Evolutionary conservation across 2,113 vertebrate species (phyloP), one percentile per base, ranked within the genome.

Genomic region (Oxyura jamaicensis): DNA sequence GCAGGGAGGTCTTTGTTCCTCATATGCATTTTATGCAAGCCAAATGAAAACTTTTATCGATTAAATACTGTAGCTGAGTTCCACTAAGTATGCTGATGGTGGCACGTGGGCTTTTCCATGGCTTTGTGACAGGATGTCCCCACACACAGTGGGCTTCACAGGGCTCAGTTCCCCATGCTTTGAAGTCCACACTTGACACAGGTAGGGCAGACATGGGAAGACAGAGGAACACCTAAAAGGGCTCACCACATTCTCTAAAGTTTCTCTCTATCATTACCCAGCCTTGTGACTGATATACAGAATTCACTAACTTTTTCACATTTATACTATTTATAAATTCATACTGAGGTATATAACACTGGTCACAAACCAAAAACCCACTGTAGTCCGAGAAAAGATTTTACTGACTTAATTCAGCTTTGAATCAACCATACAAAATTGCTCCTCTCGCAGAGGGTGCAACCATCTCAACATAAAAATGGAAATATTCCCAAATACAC

Each of bases 101-200:
- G 16, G 36, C 7, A 75, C 15, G 25, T 3, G 4, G 7, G 6
- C 2, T 77, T 16, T 69, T 68, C 52, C 39, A 39, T 2, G 3
- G 20, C 5, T 87, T 35, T 55, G 28, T 31, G 3, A 35, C 0
- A 78, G 58, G 31, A 65, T 67, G 35, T 15, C 23, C 48, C 60
- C 84, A 82, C 11, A 69, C 21, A 78, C 25, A 53, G 48, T 0
- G 3, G 23, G 10, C 25, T 68, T 35, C 35, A 20, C 0, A 1
- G 8, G 20, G 60, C 22, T 77, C n/a, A 56, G 56, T 7, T 12
- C 2, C 21, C 41, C 67, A 62, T 52, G 18, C 17, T 79, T 73
- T 5, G 1, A 44, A 76, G 53, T 25, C 35, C 42, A 60, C 5
- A 59, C 33, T 26, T 52, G 31, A 62, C 9, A 15, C 35, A 75